Conservation (phyloP, 2,888 invertebrate genomes). For the Drosophila mettleri region DNA sequence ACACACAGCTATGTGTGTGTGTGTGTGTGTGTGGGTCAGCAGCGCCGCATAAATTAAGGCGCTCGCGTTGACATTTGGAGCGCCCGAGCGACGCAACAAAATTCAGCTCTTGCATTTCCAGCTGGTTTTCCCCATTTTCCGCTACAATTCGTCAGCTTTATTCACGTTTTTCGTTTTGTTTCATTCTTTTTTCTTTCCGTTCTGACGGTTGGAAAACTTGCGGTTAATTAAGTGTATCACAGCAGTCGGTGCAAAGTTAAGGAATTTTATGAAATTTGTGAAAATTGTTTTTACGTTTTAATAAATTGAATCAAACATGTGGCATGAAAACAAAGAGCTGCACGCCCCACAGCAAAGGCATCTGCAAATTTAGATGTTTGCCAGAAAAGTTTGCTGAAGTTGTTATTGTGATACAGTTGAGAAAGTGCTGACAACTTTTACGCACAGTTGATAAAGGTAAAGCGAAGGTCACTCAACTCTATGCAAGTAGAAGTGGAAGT, state of each 20-base stretch:
- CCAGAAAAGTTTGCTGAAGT: neutral
- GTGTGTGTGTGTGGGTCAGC: constrained; percentile 23
- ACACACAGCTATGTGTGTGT: constrained; percentile 16
- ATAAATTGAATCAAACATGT: constrained; percentile 24
- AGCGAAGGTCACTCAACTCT: neutral
- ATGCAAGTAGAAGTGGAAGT: neutral
- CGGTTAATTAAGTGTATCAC: constrained; percentile 30
- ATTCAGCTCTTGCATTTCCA: constrained; percentile 55
- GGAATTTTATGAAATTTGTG: neutral
- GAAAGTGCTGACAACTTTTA: neutral
- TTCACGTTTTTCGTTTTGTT: neutral
- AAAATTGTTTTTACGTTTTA: constrained; percentile 19
- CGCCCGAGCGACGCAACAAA: constrained; percentile 47
- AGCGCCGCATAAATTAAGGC: constrained; percentile 66
- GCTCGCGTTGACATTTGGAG: constrained; percentile 60
- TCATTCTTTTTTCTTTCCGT: neutral
- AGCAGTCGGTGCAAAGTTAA: constrained; percentile 16
- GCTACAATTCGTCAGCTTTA: neutral
- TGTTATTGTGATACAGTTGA: neutral
- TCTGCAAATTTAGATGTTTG: neutral
- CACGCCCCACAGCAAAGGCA: neutral
- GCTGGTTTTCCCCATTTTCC: constrained; percentile 46
- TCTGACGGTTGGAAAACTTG: constrained; percentile 14
- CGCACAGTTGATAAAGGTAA: neutral
- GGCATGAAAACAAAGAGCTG: neutral